phyloP scores from a whole-genome alignment of 2,888 invertebrate species.

The Bombyx huttoni region DNA sequence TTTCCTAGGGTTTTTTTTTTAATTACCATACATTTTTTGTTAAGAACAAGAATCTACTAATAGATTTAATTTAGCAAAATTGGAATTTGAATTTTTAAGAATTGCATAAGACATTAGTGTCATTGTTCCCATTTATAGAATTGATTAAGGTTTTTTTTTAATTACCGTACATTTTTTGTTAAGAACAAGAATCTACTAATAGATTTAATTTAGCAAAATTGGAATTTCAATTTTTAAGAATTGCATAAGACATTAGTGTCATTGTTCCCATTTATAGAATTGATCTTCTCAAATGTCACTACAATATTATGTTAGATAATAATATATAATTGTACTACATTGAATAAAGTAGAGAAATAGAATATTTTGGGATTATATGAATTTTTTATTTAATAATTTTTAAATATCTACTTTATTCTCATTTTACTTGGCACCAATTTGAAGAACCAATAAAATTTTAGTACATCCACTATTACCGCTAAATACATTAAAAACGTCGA shows the following conservation, averaged over 20 bases:
- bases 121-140: slow-evolving; percentile 61
- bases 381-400: not conserved
- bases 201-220: not conserved
- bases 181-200: not conserved
- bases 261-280: slow-evolving; percentile 59
- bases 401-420: not conserved
- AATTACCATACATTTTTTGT: not conserved
- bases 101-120: slow-evolving; percentile 6
- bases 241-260: slow-evolving; percentile 8
- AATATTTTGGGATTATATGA: not conserved
- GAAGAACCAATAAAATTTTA: slow-evolving; percentile 4
- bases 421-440: slow-evolving; percentile 7
- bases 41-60: not conserved
- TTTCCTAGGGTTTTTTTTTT: slow-evolving; percentile 8
- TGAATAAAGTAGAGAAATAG: not conserved
- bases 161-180: not conserved
- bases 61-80: not conserved
- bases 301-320: not conserved
- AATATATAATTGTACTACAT: no score
- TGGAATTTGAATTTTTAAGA: not conserved
- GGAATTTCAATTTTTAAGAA: not conserved
- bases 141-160: slow-evolving; percentile 7
- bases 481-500: not conserved
- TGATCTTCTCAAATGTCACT: slow-evolving; percentile 13
- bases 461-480: not conserved